Conservation (phyloP, 2,888 invertebrate genomes). For the Athalia circularis region DNA sequence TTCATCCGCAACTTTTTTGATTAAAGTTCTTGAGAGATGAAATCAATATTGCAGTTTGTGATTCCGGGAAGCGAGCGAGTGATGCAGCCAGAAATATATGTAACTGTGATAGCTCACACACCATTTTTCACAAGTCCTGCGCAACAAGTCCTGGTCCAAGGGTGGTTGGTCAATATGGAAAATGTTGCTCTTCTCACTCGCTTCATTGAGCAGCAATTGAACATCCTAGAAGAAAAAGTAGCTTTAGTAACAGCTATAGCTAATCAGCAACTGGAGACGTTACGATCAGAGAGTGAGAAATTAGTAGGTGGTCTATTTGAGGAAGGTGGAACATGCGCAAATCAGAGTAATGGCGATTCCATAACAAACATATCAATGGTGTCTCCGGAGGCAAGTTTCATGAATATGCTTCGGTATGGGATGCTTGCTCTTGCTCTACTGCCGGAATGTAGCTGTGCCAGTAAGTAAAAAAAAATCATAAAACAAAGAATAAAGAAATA, state of each 20-base stretch:
- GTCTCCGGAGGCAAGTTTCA: constrained; percentile 82
- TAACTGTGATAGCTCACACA: constrained; percentile 86
- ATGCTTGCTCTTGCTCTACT: constrained; percentile 84
- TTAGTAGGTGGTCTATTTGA: constrained; percentile 77
- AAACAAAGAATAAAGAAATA: background rate
- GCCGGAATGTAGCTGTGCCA: constrained; percentile 85
- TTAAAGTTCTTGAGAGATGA: constrained; percentile 28
- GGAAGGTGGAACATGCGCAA: constrained; percentile 70
- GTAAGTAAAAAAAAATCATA: constrained; percentile 70
- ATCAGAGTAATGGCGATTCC: constrained; percentile 71
- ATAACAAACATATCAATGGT: constrained; percentile 77
- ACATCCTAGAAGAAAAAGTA: constrained; percentile 78
- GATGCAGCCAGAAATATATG: constrained; percentile 82
- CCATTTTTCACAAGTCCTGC: constrained; percentile 83
- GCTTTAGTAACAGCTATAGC: constrained; percentile 77
- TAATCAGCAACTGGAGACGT: constrained; percentile 76
- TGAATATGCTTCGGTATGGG: constrained; percentile 86
- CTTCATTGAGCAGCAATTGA: constrained; percentile 78
- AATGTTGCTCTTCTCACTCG: constrained; percentile 79
- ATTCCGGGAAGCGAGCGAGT: constrained; percentile 80
- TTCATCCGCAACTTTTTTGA: background rate
- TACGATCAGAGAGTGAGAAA: constrained; percentile 76
- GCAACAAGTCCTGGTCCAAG: constrained; percentile 84
- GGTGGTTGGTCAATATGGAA: constrained; percentile 78
- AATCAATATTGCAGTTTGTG: constrained; percentile 76